Evolutionary conservation across 2,113 vertebrate species (phyloP), one percentile per base, ranked within the genome.

Genomic region (Oostethus manadensis): DNA sequence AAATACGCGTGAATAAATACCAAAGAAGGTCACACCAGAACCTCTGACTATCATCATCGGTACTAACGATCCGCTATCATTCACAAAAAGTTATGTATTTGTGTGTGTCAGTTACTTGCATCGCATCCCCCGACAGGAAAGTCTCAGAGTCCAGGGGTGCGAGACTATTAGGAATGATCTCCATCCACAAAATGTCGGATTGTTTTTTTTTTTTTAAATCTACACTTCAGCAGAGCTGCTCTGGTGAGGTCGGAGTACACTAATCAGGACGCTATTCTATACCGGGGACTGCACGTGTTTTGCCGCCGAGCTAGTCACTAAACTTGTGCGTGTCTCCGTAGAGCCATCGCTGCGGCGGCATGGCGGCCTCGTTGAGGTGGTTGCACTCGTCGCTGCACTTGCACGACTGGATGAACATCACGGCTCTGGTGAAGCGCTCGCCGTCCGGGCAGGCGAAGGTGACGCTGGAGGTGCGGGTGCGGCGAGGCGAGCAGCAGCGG

Each of bases 321-420:
- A 91, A 92, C 79, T 91, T 92, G 80, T 91, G 90, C 6, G 76
- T 90, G 83, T 92, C 91, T 5, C 90, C 89, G 1, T 90, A 82
- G 60, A 92, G 89, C 84, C 88, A 88, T 54, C 79, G 84, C 65
- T 87, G 88, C 0, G 90, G 91, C 2, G 86, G 84, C 62, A 89
- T 77, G 14, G 79, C 83, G 0, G 85, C 83, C 51, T 92, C 89
- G 7, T 89, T 90, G 29, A 90, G 88, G 47, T 89, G 84, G 40
- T 84, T 81, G 74, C 92, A 93, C 67, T 89, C 81, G 1, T 79
- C 81, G 54, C 88, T 87, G 71, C 92, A 93, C 73, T 91, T 89
- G 83, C 92, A 93, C 40, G 90, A 91, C 76, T 91, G 90, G 64
- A 93, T 84, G 76, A 92, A 90, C 89, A 92, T 92, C 60, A 93